Percentiles rank a stretch among this genome's conserved stretches.
These are phyloP conservation scores for Tigriopus californicus DNA, from an alignment of 2,888 invertebrate species.

Conservation along the genomic window DNA sequence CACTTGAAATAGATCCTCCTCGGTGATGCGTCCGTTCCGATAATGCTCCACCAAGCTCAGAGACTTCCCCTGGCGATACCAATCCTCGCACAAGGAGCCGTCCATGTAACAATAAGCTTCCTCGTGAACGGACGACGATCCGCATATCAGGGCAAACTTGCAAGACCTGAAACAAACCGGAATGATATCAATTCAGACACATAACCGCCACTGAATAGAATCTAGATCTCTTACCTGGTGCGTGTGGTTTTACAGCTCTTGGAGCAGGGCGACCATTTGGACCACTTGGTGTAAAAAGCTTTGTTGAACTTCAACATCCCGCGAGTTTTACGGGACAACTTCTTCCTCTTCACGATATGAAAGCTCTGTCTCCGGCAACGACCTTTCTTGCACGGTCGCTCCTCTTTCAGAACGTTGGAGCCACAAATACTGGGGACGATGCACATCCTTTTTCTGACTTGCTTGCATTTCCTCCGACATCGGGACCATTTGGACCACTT, in stretches of 20 bases:
- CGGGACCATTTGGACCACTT: conserved; percentile 22
- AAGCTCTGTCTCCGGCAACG: background rate
- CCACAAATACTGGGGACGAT: conserved; percentile 22
- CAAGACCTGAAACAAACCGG: conserved; percentile 41
- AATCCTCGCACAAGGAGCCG: conserved; percentile 58
- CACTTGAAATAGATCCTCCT: conserved; percentile 11
- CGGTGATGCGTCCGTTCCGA: background rate
- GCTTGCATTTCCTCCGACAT: conserved; percentile 26
- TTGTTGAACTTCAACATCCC: conserved; percentile 25
- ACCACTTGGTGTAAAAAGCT: conserved; percentile 40
- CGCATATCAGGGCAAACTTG: conserved; percentile 49
- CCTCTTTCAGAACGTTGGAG: conserved; percentile 24
- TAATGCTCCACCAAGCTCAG: background rate
- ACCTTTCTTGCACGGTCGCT: conserved; percentile 1
- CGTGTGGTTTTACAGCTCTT: conserved; percentile 58
- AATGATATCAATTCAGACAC: too few species aligned
- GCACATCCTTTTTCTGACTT: conserved; percentile 24
- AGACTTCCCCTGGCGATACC: conserved; percentile 24
- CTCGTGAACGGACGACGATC: conserved; percentile 54
- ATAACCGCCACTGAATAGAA: background rate
- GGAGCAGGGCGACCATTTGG: conserved; percentile 61
- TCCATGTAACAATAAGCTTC: conserved; percentile 67
- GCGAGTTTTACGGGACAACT: background rate
- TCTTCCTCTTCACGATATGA: conserved; percentile 2
- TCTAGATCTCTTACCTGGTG: conserved; percentile 36